Evolutionary conservation across 2,113 vertebrate species (phyloP), one percentile per base, ranked within the genome.

Genomic region (Panurus biarmicus): DNA sequence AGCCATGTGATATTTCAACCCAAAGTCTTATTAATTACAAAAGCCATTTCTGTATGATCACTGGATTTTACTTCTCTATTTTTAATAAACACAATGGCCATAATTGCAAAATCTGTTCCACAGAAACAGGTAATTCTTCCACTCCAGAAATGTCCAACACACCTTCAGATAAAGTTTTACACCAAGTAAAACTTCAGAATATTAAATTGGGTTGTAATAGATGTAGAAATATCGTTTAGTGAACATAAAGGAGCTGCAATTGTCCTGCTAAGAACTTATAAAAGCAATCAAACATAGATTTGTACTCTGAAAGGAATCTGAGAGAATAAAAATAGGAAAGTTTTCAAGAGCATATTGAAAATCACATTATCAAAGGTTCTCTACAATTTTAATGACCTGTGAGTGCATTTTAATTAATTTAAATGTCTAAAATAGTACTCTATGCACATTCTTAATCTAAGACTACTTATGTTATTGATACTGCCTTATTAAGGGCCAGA

Each of bases 341-440:
- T 73, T 85, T 92, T 82, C 85, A 69, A 92, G 47, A 66, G 19
- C 24, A 71, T 85, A 86, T 72, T 53, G 74, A 91, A 79, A 96
- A 76, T 36, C 40, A 61, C 40, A 93, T 83, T 79, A 86, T 78
- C 62, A 93, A 93, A 94, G 29, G 7, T 40, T 90, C 50, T 77
- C 31, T 74, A 75, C 71, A 84, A 85, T 73, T 81, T 70, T 87
- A 78, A 84, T 77, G 60, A 90, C 35, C 35, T 86, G 25, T 67
- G 57, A 88, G 35, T 56, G 21, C n/a, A 91, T 87, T 95, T 91
- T 70, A 87, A 85, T 94, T 95, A 78, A 94, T 75, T 88, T 60
- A 89, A 93, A 92, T 74, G 61, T 80, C 80, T 89, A 72, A 94
- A 33, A 45, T 47, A 42, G 51, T 77, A 82, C 14, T 78, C 65